Conservation (phyloP, 2,797 vertebrate genomes). For the Emys orbicularis region DNA sequence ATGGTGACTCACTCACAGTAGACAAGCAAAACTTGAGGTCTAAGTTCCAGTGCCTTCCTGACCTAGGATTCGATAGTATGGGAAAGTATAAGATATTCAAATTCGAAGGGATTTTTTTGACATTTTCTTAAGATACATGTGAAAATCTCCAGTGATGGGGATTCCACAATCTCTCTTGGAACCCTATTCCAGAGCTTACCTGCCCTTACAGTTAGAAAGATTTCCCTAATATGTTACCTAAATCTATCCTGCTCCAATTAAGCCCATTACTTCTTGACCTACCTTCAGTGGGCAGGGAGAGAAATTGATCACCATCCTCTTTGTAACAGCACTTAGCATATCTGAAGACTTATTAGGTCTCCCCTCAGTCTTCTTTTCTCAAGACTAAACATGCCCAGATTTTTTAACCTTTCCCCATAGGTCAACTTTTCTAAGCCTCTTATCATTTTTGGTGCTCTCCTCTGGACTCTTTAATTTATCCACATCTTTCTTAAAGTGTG, state of each 20-base stretch:
- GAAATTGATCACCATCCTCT: neutral
- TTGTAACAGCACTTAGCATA: neutral
- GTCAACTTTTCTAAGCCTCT: neutral
- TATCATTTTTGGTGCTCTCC: neutral
- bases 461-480: neutral
- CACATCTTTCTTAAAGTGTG: neutral
- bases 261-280: neutral
- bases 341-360: neutral
- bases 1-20: neutral
- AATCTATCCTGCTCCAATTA: neutral
- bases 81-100: neutral
- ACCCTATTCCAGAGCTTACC: neutral
- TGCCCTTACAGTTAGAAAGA: neutral
- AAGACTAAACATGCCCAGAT: neutral
- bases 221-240: neutral
- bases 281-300: neutral
- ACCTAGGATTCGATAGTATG: neutral
- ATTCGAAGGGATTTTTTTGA: neutral
- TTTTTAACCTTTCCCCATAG: neutral
- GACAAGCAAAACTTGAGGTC: constrained; percentile 9
- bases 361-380: neutral
- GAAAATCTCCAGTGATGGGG: neutral
- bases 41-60: neutral
- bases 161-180: neutral
- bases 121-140: neutral